Percentiles rank a stretch among this genome's conserved stretches.
phyloP scores from a whole-genome alignment of 2,888 invertebrate genomes.

The Ormyrus labotus region DNA sequence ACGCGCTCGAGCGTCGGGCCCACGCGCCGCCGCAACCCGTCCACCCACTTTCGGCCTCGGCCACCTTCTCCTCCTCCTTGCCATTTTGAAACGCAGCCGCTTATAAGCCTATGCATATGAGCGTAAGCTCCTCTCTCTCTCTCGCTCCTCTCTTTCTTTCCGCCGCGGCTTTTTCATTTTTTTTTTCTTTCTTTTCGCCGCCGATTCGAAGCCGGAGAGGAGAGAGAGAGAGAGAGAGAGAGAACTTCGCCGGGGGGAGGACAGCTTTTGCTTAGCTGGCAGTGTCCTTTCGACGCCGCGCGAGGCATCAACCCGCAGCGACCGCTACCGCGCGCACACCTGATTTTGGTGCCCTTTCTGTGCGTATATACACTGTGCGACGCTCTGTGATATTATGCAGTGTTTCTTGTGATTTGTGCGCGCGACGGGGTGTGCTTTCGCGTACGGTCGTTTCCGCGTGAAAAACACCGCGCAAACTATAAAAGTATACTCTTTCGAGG shows the following conservation, averaged over 20 bases:
- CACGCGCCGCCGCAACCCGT: constrained; percentile 50
- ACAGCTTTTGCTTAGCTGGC: constrained; percentile 23
- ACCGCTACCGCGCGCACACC: too few species aligned
- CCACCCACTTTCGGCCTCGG: constrained; percentile 74
- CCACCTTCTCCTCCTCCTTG: constrained; percentile 22
- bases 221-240: constrained; percentile 20
- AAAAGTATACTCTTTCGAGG: too few species aligned
- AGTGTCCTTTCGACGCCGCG: constrained; percentile 47
- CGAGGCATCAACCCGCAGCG: constrained; percentile 16
- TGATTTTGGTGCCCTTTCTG: too few species aligned
- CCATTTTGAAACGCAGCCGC: constrained; percentile 38
- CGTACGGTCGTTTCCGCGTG: too few species aligned
- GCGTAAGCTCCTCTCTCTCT: background rate
- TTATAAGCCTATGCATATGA: background rate
- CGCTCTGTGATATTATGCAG: too few species aligned
- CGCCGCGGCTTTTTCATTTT: background rate
- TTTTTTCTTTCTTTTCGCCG: background rate
- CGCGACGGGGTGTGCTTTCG: too few species aligned
- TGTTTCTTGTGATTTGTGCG: too few species aligned
- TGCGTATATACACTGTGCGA: too few species aligned
- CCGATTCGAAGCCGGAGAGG: background rate
- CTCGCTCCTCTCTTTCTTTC: background rate
- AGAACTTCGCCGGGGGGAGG: constrained; percentile 32
- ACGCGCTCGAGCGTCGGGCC: constrained; percentile 25
- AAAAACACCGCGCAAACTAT: too few species aligned